Percentiles rank a stretch among this genome's conserved stretches.
Evolutionary conservation across 2,888 invertebrate genomes (phyloP).

Genomic region (Drosophila algonquin): DNA sequence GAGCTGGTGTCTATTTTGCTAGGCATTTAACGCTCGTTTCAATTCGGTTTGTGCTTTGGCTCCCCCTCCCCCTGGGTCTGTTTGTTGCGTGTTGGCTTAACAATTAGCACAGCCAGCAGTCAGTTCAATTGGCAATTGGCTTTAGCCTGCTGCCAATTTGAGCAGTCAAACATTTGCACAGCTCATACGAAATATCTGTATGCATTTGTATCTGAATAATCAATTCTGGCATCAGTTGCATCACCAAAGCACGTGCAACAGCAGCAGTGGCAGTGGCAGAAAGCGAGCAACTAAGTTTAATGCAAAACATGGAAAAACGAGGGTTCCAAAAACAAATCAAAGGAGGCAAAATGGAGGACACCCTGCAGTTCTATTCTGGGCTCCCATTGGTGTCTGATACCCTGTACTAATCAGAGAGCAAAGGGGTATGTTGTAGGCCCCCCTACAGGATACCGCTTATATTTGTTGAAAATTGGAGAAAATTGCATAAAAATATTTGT

Average conservation of each 20-base stretch:
- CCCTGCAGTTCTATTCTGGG: neutral
- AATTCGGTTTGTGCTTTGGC: constrained; percentile 13
- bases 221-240: constrained; percentile 40
- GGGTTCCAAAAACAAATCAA: neutral
- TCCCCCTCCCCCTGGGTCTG: neutral
- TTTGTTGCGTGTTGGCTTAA: constrained; percentile 57
- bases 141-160: constrained; percentile 37
- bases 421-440: too few species aligned
- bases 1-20: constrained; percentile 35
- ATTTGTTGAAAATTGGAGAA: constrained; percentile 32
- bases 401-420: neutral
- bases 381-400: neutral
- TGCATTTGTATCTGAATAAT: constrained; percentile 17
- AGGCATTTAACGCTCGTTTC: constrained; percentile 18
- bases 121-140: constrained; percentile 43
- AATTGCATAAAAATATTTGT: constrained; percentile 17
- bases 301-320: constrained; percentile 29
- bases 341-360: neutral
- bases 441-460: too few species aligned
- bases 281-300: constrained; percentile 11
- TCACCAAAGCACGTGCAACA: constrained; percentile 52
- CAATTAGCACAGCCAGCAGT: constrained; percentile 58
- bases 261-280: neutral
- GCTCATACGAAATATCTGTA: neutral
- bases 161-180: constrained; percentile 32